Conservation (phyloP, 53 echinoderm and acorn worm species). For the Holothuria scabra region DNA sequence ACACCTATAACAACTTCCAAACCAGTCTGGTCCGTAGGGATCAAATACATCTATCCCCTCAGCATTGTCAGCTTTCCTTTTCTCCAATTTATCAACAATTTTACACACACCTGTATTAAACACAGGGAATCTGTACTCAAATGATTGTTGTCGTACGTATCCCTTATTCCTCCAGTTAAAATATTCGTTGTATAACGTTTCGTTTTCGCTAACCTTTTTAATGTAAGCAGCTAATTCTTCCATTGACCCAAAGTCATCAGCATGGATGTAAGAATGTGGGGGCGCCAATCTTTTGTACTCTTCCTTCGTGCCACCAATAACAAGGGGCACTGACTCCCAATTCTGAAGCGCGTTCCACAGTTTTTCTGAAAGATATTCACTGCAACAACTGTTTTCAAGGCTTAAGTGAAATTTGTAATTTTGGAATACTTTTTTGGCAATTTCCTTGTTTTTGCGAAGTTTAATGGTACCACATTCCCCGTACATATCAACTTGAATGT, state of each 20-base stretch:
- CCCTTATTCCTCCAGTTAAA: conserved; percentile 21
- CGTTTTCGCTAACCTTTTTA: background rate
- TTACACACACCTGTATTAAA: conserved; percentile 1
- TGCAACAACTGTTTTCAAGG: conserved; percentile 39
- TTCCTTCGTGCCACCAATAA: conserved; percentile 25
- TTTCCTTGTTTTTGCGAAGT: background rate
- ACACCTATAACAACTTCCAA: conserved; percentile 34
- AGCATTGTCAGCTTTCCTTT: background rate
- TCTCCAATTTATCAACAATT: background rate
- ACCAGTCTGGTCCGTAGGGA: conserved; percentile 29
- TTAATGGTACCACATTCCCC: conserved; percentile 3
- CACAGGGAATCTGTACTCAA: background rate
- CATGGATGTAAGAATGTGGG: conserved; percentile 39
- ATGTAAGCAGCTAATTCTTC: conserved; percentile 29
- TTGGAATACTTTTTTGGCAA: background rate
- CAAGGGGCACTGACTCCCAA: conserved; percentile 20
- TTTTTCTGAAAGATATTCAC: conserved; percentile 37
- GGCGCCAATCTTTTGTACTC: conserved; percentile 32
- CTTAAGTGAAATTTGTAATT: conserved; percentile 28
- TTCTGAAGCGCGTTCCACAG: conserved; percentile 11
- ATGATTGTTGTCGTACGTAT: background rate
- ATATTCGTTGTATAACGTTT: conserved; percentile 15
- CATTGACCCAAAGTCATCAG: conserved; percentile 26
- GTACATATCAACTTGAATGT: conserved; percentile 6
- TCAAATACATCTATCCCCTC: background rate